Base-by-base conservation (phyloP, 2,797 vertebrate genomes). In the Falco naumanni region DNA sequence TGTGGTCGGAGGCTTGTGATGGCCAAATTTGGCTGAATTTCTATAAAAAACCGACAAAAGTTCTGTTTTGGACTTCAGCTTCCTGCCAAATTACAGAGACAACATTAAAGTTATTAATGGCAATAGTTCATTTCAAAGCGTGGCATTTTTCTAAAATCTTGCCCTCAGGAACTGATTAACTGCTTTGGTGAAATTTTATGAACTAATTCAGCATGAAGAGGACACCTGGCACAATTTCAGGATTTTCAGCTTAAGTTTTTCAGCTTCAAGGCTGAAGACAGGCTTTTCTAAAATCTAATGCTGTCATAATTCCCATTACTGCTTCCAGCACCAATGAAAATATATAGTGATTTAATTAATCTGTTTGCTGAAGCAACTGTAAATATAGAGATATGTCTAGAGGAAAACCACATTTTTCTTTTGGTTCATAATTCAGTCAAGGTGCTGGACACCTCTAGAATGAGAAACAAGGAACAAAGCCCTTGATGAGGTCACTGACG, bases 391-490 rank as follows among this genome's bases (percentile, higher is more conserved):
- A 48, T 3, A 24, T 22, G 3, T 82, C 17, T 66, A 63, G 63
- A 69, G 25, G 26, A 84, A 90, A 85, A 72, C 13, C 4, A 53
- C 4, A 7, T 71, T 89, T 70, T 80, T 70, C 11, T 53, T 56
- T 57, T 1, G 1, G 76, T 88, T 94, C n/a, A 34, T 81, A 41
- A 37, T 81, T 78, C 0, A 0, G 14, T 59, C 83, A 91, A 91
- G 48, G 71, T 16, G 5, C 15, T 81, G 34, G 31, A 60, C n/a
- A 65, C 31, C 31, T 56, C 45, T 22, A n/a, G 57, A 95, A 96
- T 94, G 12, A 91, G n/a, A 95, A 95, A 90, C 25, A 88, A 54
- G n/a, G 51, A 48, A 94, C 95, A 84, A 91, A 94, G 34, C 66
- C 39, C 22, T 72, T 84, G 66, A 91, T 93, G 85, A 93, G 87